These are phyloP conservation scores for Megalops atlanticus DNA, from an alignment of 2,113 vertebrate genomes.

Conservation along the genomic window DNA sequence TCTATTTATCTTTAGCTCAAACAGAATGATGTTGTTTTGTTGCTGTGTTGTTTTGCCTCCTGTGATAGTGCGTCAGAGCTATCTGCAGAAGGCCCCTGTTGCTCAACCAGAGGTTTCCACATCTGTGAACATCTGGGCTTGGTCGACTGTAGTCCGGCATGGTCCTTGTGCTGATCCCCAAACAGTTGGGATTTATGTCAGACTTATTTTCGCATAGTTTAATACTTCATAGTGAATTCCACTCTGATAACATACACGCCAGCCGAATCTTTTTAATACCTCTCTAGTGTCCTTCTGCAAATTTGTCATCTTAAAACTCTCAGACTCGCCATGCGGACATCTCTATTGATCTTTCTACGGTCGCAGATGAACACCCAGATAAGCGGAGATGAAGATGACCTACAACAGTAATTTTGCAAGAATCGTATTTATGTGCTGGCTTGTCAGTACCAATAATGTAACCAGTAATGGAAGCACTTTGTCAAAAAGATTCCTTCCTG, in stretches of 20 bases:
- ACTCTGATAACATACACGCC: neutral
- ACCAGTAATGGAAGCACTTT: neutral
- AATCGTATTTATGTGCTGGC: neutral
- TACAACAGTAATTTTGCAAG: neutral
- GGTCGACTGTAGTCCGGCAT: too few species aligned
- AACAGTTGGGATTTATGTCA: neutral
- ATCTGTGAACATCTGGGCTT: neutral
- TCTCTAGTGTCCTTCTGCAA: neutral
- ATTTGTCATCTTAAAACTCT: neutral
- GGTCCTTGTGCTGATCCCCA: neutral
- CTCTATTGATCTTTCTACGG: neutral
- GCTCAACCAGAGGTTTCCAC: neutral
- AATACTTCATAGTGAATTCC: neutral
- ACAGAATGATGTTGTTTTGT: neutral
- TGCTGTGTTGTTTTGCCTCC: neutral
- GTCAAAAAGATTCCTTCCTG: neutral
- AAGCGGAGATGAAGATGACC: neutral
- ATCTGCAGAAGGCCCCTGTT: neutral
- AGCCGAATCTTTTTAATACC: neutral
- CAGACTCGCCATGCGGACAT: neutral
- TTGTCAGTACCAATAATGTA: neutral
- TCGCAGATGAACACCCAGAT: neutral
- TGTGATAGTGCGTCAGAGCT: neutral
- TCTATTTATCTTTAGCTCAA: neutral
- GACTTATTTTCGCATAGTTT: neutral